Base-by-base conservation (phyloP, 2,113 vertebrate species). In the Semnornis frantzii region DNA sequence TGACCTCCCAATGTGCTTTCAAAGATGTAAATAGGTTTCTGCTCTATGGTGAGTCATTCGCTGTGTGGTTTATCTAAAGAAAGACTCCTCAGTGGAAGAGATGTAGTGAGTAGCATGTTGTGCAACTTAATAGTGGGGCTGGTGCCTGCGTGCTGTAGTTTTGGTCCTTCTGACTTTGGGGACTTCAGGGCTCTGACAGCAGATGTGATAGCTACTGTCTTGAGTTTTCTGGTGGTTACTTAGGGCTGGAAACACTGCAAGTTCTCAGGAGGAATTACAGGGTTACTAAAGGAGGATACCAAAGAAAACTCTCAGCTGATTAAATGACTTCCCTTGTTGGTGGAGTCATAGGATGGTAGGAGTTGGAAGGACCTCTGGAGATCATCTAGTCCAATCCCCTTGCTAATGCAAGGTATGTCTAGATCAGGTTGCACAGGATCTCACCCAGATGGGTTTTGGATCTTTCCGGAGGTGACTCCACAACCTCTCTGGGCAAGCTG, bases 21-120 rank as follows among this genome's bases (percentile, higher is more conserved):
- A 90, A 85, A 85, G 73, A 94, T 81, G 93, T 39, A 92, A 96
- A 87, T 90, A 83, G 13, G 34, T 60, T 91, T 81, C 44, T 83
- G 59, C 30, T 92, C 46, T 28, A 3, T 3, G 25, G 77, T 73
- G 76, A 88, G 42, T 25, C 59, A 48, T 34, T 34, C 58, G 24
- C 64, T 57, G 31, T 37, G 76, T 52, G 60, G 69, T 8, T 92
- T 92, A 46, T 31, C 44, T 46, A 24, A 82, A 33, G 42, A 34
- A 48, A 58, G 66, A 20, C 44, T 34, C 17, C 39, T 72, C 55
- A 1, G 5, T 6, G 58, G 62, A 84, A 62, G 39, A 59, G 55
- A 21, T 9, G 7, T 1, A 39, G 23, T 16, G n/a, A 58, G 5
- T 15, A 59, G n/a, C 3, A 33, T 24, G 90, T 50, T 42, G 33